Evolutionary conservation across 2,888 invertebrate genomes (phyloP), one percentile per base, ranked within the genome.

Genomic region (Chydorus sphaericus): DNA sequence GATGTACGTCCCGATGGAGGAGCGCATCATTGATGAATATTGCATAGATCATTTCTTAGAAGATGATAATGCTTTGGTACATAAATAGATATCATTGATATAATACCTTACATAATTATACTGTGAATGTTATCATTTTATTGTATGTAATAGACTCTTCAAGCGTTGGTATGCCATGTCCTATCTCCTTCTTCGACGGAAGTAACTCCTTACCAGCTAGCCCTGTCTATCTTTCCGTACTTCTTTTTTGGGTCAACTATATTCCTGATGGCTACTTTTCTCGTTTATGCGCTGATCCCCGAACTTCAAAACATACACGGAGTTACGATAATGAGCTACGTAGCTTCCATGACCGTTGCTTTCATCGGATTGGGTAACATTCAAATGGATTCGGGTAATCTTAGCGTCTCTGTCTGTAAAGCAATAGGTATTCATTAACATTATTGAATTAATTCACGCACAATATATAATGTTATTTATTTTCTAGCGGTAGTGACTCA

Each of bases 251-350:
- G 79, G 59, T 83, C 84, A n/a, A 76, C 79, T 61, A 70, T 77
- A 7, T 84, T 82, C 64, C 71, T 84, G 60, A 68, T 76, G 4
- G 64, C 80, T 28, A 85, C 84, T 0, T 68, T 84, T 58, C 50
- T 79, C 59, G 82, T 83, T 28, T 84, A 85, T 69, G 68, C 75
- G 44, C 73, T 73, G 5, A 70, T 85, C 55, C 78, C 83, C 1
- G 76, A 77, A 63, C 71, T 83, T 56, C 76, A 79, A 57, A 85
- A 85, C 70, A 72, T 85, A 18, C 84, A 85, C 59, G 85, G n/a
- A n/a, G 78, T 79, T 64, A 83, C 81, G 14, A 72, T 85, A 48
- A 82, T 84, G 69, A 81, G 82, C 63, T 78, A 85, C 62, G 78
- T 82, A 33, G 70, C 73, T 59, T 79, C 78, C 66, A 75, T 84